These are phyloP conservation scores for Drosophila fuyamai DNA, from an alignment of 1,140 invertebrate species.

Conservation along the genomic window DNA sequence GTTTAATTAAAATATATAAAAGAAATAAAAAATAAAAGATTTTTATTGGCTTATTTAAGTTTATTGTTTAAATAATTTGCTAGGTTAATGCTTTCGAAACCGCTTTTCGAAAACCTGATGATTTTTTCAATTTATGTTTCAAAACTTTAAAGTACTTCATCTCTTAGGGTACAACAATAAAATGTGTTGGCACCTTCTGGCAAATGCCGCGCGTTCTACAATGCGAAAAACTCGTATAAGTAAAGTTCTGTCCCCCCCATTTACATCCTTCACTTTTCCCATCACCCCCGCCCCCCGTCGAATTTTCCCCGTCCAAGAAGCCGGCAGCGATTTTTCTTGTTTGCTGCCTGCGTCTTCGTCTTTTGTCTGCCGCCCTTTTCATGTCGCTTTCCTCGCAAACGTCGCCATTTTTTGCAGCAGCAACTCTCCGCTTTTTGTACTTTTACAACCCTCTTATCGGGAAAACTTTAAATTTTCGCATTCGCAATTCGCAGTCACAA, in stretches of 20 bases:
- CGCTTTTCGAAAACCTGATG: too few species aligned
- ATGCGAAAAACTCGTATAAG: slow-evolving; percentile 76
- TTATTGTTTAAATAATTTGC: too few species aligned
- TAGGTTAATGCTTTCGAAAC: not conserved
- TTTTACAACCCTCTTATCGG: slow-evolving; percentile 81
- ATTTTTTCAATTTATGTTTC: slow-evolving; percentile 18
- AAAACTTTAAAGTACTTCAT: slow-evolving; percentile 25
- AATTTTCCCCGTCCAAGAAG: slow-evolving; percentile 39
- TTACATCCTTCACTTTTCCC: slow-evolving; percentile 33
- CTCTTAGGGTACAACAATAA: slow-evolving; percentile 68
- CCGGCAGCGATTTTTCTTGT: slow-evolving; percentile 78
- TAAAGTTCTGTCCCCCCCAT: slow-evolving; percentile 50
- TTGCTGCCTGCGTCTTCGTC: slow-evolving; percentile 61
- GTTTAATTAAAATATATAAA: too few species aligned
- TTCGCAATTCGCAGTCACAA: slow-evolving; percentile 79
- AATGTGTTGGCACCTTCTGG: slow-evolving; percentile 81
- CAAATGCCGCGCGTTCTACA: slow-evolving; percentile 73
- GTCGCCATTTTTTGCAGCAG: slow-evolving; percentile 70
- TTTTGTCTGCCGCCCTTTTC: slow-evolving; percentile 81
- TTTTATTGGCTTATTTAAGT: too few species aligned
- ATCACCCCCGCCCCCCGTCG: slow-evolving; percentile 14
- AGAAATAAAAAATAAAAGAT: too few species aligned
- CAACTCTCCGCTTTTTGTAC: slow-evolving; percentile 56
- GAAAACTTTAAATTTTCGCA: slow-evolving; percentile 81
- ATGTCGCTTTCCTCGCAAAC: slow-evolving; percentile 64